Percentiles rank a stretch among this genome's conserved stretches.
phyloP scores from a whole-genome alignment of 2,888 invertebrate species.

The Ochropacha duplaris region DNA sequence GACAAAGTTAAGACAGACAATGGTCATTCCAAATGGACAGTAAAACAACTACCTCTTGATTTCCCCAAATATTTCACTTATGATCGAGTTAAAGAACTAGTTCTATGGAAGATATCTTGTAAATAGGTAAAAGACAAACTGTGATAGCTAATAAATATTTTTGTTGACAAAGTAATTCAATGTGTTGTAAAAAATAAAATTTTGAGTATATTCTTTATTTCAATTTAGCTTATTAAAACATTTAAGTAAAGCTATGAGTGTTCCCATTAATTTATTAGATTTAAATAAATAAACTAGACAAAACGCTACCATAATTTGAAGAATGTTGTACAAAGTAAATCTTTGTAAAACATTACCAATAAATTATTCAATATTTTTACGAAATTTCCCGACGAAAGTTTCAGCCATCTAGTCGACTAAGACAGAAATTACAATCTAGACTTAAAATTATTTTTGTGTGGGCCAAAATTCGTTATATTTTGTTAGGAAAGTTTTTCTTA shows the following conservation, averaged over 20 bases:
- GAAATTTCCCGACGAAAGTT: conserved; percentile 20
- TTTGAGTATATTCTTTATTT: conserved; percentile 33
- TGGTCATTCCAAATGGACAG: conserved; percentile 74
- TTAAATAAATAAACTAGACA: conserved; percentile 45
- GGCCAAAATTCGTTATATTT: conserved; percentile 79
- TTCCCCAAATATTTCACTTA: conserved; percentile 93
- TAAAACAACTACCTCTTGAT: conserved; percentile 85
- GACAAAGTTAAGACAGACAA: conserved; percentile 75
- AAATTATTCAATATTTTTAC: conserved; percentile 31
- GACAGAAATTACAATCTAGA: conserved; percentile 35
- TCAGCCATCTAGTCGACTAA: conserved; percentile 28
- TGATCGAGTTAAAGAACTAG: conserved; percentile 89
- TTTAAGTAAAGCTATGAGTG: neutral
- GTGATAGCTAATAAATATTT: conserved; percentile 43
- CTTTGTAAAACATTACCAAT: conserved; percentile 32
- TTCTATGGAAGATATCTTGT: conserved; percentile 87
- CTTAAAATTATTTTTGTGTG: conserved; percentile 63
- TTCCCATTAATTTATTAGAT: conserved; percentile 17
- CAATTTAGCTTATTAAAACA: conserved; percentile 28
- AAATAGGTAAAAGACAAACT: conserved; percentile 38
- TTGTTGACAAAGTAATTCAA: conserved; percentile 21
- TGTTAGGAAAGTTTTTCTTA: conserved; percentile 80
- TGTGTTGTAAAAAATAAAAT: conserved; percentile 11
- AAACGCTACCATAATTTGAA: conserved; percentile 47
- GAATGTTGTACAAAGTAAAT: conserved; percentile 30